Conservation (phyloP, 2,797 vertebrate species). For the Danio albolineatus region DNA sequence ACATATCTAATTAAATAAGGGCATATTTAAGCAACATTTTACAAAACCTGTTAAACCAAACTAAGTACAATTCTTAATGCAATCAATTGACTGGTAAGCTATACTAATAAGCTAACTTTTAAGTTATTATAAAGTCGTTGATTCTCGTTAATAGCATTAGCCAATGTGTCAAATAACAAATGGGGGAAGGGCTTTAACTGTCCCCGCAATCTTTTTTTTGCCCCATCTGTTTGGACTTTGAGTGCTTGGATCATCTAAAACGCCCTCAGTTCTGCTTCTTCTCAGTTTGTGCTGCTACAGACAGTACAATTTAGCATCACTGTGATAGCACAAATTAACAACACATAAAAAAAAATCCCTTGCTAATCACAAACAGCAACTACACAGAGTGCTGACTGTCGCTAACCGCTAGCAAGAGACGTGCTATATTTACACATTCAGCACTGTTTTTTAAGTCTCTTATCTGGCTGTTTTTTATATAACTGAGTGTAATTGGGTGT, state of each 20-base stretch:
- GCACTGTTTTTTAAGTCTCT: constrained; percentile 3
- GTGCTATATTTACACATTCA: constrained; percentile 19
- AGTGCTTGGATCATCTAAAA: constrained; percentile 13
- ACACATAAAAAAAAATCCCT: constrained; percentile 32
- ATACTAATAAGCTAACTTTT: background rate
- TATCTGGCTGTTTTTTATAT: background rate
- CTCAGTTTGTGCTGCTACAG: background rate
- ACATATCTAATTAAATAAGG: no score
- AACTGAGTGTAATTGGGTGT: constrained; percentile 25
- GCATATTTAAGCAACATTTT: no score
- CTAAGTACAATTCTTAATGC: no score
- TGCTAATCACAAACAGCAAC: constrained; percentile 19
- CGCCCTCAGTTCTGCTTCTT: background rate
- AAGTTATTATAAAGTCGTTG: constrained; percentile 31
- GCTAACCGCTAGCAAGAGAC: background rate
- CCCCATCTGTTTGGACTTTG: constrained; percentile 30
- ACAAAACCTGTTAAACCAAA: no score
- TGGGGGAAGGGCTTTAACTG: constrained; percentile 4
- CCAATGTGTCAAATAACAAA: constrained; percentile 31
- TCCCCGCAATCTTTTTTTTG: constrained; percentile 9
- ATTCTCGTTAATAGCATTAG: constrained; percentile 38
- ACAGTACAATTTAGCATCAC: background rate
- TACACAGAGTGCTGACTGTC: background rate
- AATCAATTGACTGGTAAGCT: no score
- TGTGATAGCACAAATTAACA: constrained; percentile 39